phyloP scores from a whole-genome alignment of 2,113 vertebrate genomes.

The Malurus elegans region DNA sequence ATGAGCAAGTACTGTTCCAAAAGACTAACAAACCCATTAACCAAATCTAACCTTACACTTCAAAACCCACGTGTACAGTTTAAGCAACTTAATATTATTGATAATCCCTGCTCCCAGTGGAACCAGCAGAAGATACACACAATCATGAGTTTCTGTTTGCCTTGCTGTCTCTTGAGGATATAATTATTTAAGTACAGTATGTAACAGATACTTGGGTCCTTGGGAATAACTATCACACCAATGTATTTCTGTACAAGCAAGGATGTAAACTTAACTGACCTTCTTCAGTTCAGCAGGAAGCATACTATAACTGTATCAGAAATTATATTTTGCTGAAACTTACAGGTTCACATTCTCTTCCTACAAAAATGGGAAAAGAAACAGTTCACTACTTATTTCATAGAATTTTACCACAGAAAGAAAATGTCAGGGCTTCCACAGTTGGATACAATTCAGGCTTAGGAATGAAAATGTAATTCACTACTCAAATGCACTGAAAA shows the following conservation, averaged over 20 bases:
- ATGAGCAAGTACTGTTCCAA: not conserved
- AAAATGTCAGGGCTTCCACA: not conserved
- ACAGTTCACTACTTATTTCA: not conserved
- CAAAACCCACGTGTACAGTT: rapidly evolving
- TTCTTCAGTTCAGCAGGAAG: not conserved
- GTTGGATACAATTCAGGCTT: not conserved
- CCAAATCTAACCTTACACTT: not conserved
- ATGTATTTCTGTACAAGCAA: not conserved
- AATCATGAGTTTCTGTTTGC: not conserved
- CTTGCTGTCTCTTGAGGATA: not conserved
- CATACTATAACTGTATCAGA: not conserved
- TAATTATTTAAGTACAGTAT: not conserved
- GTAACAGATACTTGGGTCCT: not conserved
- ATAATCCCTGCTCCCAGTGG: not conserved
- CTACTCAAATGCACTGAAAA: not conserved
- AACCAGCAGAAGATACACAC: not conserved
- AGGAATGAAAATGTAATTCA: not conserved
- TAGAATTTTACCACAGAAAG: not conserved
- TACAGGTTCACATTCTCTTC: not conserved
- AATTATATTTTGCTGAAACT: not conserved
- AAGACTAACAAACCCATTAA: not conserved
- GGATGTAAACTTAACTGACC: not conserved
- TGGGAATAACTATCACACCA: not conserved
- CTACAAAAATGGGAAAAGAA: not conserved
- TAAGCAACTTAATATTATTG: not conserved